phyloP scores from a whole-genome alignment of 2,113 vertebrate species.

The Tetrax tetrax region DNA sequence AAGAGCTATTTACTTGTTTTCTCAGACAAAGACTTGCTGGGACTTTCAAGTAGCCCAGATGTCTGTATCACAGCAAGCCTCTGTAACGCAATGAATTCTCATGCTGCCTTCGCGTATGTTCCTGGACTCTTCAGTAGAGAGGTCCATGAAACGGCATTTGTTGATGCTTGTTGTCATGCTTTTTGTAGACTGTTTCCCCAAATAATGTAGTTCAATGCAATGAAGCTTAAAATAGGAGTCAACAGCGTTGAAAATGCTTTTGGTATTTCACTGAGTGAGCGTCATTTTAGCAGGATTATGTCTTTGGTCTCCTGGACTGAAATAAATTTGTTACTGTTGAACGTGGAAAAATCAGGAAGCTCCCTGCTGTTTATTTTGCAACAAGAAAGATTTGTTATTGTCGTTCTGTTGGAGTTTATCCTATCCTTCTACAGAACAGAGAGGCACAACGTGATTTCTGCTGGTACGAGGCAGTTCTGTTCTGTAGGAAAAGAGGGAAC shows the following conservation, averaged over 20 bases:
- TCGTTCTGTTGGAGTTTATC: not conserved
- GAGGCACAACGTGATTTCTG: not conserved
- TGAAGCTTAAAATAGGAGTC: not conserved
- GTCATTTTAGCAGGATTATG: not conserved
- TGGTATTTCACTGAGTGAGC: not conserved
- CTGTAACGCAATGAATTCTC: not conserved
- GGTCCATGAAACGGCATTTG: not conserved
- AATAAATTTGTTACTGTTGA: not conserved
- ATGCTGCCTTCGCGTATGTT: not conserved
- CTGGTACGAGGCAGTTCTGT: not conserved
- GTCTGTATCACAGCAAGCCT: not conserved
- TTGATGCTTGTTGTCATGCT: not conserved
- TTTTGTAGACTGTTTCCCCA: not conserved
- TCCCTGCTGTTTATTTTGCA: not conserved
- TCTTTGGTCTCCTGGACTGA: not conserved
- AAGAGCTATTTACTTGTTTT: conserved; percentile 59
- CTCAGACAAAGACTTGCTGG: conserved; percentile 40
- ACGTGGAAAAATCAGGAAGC: not conserved
- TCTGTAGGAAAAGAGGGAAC: not conserved
- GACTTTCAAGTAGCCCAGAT: conserved; percentile 27
- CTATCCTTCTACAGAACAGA: not conserved
- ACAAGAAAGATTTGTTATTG: not conserved
- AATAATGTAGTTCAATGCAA: not conserved
- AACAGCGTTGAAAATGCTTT: not conserved
- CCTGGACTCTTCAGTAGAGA: not conserved